Conservation (phyloP, 2,797 vertebrate genomes). For the Potorous gilbertii region DNA sequence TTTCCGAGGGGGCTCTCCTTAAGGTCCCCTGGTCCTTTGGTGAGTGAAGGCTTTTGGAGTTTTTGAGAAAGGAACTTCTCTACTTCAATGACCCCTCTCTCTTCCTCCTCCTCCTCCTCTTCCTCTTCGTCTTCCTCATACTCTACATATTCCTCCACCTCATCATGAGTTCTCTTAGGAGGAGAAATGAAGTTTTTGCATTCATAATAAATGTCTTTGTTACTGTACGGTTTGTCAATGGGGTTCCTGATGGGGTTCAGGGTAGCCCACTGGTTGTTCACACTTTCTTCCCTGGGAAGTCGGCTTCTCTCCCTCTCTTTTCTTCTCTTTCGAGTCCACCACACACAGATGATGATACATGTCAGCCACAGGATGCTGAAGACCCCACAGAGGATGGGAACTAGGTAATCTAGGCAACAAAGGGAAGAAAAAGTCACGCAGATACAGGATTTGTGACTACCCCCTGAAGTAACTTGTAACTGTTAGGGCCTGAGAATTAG, state of each 20-base stretch:
- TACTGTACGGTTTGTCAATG: constrained; percentile 88
- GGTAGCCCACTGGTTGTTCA: constrained; percentile 95
- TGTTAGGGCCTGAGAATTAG: not conserved
- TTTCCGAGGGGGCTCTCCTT: constrained; percentile 86
- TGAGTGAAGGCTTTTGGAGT: constrained; percentile 84
- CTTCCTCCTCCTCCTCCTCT: constrained; percentile 88
- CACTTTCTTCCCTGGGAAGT: constrained; percentile 86
- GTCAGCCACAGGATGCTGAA: constrained; percentile 93
- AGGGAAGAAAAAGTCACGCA: not conserved
- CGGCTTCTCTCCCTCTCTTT: constrained; percentile 91
- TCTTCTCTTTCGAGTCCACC: constrained; percentile 96
- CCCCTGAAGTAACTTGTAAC: not conserved
- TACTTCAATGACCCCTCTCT: constrained; percentile 82
- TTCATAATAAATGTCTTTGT: constrained; percentile 90
- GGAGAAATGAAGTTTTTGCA: constrained; percentile 92
- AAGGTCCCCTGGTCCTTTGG: constrained; percentile 86
- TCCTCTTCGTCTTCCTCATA: constrained; percentile 82
- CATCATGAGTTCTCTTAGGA: constrained; percentile 89
- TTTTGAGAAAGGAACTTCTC: constrained; percentile 90
- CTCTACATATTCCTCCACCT: constrained; percentile 81
- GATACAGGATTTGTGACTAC: not conserved
- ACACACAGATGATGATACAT: constrained; percentile 92
- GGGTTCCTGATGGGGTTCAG: constrained; percentile 90
- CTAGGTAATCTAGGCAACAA: constrained; percentile 89
- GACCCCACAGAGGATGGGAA: constrained; percentile 90